Conservation (phyloP, 2,797 vertebrate species). For the Iguana delicatissima region DNA sequence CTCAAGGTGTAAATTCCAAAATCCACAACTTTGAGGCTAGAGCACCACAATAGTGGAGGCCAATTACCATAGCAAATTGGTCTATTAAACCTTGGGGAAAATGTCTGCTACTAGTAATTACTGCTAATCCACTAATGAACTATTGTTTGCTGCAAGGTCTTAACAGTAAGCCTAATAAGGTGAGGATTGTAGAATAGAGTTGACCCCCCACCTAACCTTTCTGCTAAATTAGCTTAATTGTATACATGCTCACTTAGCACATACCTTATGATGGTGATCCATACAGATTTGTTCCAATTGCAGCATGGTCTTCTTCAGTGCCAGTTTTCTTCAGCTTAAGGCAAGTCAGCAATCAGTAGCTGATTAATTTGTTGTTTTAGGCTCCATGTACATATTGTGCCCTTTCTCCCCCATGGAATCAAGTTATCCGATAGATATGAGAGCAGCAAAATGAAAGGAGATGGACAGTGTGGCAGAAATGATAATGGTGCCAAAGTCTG, state of each 20-base stretch:
- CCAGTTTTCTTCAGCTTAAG: conserved; percentile 73
- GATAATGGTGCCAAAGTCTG: conserved; percentile 68
- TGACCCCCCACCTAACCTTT: neutral
- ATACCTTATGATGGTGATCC: conserved; percentile 79
- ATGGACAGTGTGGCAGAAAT: conserved; percentile 55
- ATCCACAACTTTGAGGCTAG: conserved; percentile 57
- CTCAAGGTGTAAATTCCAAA: conserved; percentile 50
- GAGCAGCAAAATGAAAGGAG: conserved; percentile 49
- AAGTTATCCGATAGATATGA: conserved; percentile 13
- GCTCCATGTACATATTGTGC: conserved; percentile 34
- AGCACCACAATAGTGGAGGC: conserved; percentile 73
- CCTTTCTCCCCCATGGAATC: conserved; percentile 31
- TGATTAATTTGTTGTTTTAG: conserved; percentile 70
- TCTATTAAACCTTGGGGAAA: conserved; percentile 82
- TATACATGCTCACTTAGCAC: conserved; percentile 76
- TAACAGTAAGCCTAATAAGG: conserved; percentile 84
- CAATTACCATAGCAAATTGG: conserved; percentile 84
- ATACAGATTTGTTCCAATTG: conserved; percentile 78
- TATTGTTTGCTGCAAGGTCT: conserved; percentile 85
- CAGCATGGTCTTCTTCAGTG: conserved; percentile 74
- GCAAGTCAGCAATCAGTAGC: conserved; percentile 68
- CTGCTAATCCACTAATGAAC: conserved; percentile 88
- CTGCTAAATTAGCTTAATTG: conserved; percentile 75
- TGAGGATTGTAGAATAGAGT: conserved; percentile 67
- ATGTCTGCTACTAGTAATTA: conserved; percentile 85